These are phyloP conservation scores for Raphicerus campestris DNA, from an alignment of 2,113 vertebrate species.

Conservation along the genomic window DNA sequence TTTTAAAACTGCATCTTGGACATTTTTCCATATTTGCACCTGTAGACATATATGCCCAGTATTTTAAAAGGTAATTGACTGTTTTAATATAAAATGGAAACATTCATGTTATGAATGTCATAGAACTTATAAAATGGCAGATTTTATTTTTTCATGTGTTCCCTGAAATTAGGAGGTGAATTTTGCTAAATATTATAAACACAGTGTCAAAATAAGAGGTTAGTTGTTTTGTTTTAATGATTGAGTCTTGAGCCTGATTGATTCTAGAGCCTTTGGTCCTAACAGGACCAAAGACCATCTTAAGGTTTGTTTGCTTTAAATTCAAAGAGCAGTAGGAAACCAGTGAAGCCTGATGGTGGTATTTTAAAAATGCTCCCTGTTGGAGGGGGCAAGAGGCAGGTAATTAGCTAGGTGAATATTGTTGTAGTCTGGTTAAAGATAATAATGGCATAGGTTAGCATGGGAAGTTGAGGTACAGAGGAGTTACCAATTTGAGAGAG, in stretches of 20 bases:
- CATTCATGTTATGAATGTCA: background rate
- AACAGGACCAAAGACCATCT: background rate
- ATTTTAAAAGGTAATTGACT: background rate
- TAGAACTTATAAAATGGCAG: background rate
- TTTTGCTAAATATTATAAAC: background rate
- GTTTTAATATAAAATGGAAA: conserved; percentile 6
- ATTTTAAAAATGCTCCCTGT: background rate
- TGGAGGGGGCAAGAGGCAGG: background rate
- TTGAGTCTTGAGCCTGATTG: background rate
- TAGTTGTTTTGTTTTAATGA: background rate
- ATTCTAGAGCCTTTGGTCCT: background rate
- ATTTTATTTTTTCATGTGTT: conserved; percentile 29
- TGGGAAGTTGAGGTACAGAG: background rate
- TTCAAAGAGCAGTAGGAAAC: background rate
- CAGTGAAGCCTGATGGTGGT: background rate
- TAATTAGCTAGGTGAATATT: background rate
- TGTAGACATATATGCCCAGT: background rate
- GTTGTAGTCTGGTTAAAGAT: background rate
- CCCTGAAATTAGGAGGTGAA: background rate
- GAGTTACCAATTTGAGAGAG: background rate
- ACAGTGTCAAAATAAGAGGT: background rate
- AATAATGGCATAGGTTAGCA: background rate
- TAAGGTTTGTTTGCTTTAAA: background rate
- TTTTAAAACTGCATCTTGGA: background rate
- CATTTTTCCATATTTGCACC: background rate